Percentiles rank a stretch among this genome's conserved stretches.
These are phyloP conservation scores for Noctilio leporinus DNA, from an alignment of 2,113 vertebrate species.

Conservation along the genomic window DNA sequence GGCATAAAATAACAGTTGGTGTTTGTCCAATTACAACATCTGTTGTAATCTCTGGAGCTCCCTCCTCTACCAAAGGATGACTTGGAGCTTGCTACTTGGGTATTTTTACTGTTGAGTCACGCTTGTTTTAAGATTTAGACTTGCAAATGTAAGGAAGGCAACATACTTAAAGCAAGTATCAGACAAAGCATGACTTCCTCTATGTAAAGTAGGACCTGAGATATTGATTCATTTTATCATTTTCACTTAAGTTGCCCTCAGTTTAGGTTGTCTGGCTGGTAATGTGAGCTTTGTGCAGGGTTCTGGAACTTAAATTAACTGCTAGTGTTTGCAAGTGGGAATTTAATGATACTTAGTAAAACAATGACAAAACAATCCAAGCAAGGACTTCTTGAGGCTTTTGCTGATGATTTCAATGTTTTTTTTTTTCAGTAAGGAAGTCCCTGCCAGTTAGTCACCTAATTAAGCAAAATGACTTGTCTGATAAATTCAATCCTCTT, in stretches of 20 bases:
- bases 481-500: slow-evolving; percentile 84
- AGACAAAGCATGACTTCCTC: neutral
- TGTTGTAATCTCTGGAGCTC: neutral
- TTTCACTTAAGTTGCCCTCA: neutral
- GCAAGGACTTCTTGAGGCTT: slow-evolving; percentile 54
- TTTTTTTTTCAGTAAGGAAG: slow-evolving; percentile 49
- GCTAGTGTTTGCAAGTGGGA: neutral
- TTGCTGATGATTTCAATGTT: slow-evolving; percentile 52
- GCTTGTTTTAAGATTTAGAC: neutral
- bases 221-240: neutral
- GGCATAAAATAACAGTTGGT: neutral
- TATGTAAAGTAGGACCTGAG: neutral
- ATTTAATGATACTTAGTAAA: slow-evolving; percentile 1
- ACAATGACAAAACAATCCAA: neutral
- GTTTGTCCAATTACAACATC: neutral
- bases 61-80: neutral
- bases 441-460: slow-evolving; percentile 67
- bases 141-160: neutral
- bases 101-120: neutral
- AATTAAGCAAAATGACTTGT: slow-evolving; percentile 80
- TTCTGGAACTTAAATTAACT: neutral
- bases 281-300: neutral
- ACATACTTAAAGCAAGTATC: neutral
- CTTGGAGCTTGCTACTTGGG: neutral
- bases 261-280: neutral